Base-by-base conservation (phyloP, 2,888 invertebrate genomes). In the Coleophora deauratella region DNA sequence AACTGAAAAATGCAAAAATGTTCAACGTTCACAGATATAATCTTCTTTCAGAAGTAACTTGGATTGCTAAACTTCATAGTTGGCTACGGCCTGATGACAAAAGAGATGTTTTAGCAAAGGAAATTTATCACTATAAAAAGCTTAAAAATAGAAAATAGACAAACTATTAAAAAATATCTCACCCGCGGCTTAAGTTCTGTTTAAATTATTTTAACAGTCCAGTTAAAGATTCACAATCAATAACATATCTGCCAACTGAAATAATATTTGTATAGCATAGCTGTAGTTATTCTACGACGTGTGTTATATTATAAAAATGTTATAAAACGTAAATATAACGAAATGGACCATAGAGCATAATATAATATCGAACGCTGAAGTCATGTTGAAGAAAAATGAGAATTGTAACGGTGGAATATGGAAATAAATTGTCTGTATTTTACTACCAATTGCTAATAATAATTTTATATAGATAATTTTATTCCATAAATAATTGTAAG, bases 231-330 rank as follows among this genome's bases (percentile, higher is more conserved):
- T 13, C 31, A 35, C 51, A 57, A 56, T 51, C 52, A 57, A 50
- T 57, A 54, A 69, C 70, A 70, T 70, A 70, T 70, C 70, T 66
- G 70, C 69, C 68, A 68, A 67, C 49, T 60, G 58, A 57, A 21
- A 33, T 27, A 38, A 41, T 45, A 45, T 35, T 36, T 54, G 53
- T 56, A 57, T 69, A 62, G 59, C 14, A 47, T 65, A 66, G 62
- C 50, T 15, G 59, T 73, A 73, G 73, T 70, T 72, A 69, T 72
- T 72, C 62, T 55, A 45, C 50, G 3, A 21, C 21, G 21, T 21
- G 21, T 21, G 21, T 21, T 4, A 14, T 39, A 35, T 21, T 4
- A 14, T 39, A 35, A 44, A 41, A 41, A 27, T 27, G 37, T 42
- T 38, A 21, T 39, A 12, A 36, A 41, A 38, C 41, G 9, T 35